Conservation (phyloP, 2,797 vertebrate genomes). For the Pangasius djambal region DNA sequence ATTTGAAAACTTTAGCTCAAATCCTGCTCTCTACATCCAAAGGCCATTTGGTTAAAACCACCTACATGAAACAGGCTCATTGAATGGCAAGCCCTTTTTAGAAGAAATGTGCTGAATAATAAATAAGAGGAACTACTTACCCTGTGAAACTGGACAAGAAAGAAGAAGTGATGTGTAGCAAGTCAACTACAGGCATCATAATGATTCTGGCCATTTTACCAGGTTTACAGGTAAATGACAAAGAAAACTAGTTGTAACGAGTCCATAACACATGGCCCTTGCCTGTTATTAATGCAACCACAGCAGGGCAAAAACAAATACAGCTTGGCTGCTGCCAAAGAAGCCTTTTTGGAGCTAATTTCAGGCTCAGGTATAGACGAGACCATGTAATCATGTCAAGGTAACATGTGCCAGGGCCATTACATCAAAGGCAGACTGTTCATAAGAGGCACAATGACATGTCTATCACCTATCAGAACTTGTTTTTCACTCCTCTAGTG, state of each 20-base stretch:
- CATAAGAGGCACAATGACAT: conserved; percentile 43
- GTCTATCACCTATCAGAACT: conserved; percentile 27
- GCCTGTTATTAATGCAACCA: conserved; percentile 49
- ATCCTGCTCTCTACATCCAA: not conserved
- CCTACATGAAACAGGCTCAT: not conserved
- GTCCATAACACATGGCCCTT: conserved; percentile 26
- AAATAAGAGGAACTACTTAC: conserved; percentile 17
- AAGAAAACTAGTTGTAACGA: conserved; percentile 42
- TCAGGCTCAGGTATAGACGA: conserved; percentile 33
- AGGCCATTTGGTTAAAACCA: not conserved
- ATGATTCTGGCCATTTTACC: conserved; percentile 22
- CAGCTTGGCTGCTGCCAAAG: conserved; percentile 23
- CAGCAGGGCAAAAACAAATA: conserved; percentile 15
- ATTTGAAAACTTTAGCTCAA: not conserved
- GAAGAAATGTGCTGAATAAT: not conserved
- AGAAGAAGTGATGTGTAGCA: not conserved
- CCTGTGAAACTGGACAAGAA: conserved; percentile 22
- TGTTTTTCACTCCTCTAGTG: conserved; percentile 14
- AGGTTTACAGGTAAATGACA: conserved; percentile 33
- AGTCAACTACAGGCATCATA: conserved; percentile 1
- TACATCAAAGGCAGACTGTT: conserved; percentile 40
- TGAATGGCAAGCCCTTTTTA: not conserved
- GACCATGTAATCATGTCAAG: conserved; percentile 44
- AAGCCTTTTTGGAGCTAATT: conserved; percentile 20
- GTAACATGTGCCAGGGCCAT: conserved; percentile 39